A percentile compares a stretch with the other conserved stretches of the same genome.
These are phyloP conservation scores for Carabus problematicus DNA, from an alignment of 2,888 invertebrate species.

Conservation along the genomic window DNA sequence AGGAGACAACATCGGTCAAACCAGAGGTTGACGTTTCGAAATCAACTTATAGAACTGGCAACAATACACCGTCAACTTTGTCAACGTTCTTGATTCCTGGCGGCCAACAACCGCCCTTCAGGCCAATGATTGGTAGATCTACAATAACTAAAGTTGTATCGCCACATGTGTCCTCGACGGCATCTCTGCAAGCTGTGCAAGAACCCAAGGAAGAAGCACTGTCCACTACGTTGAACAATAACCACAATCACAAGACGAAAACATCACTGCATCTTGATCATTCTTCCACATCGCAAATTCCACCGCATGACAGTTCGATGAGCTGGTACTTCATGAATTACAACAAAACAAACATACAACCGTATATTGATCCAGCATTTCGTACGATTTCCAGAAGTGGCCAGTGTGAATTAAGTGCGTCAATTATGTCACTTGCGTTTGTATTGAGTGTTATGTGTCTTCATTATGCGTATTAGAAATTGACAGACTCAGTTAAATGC, in stretches of 20 bases:
- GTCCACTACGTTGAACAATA: conserved; percentile 45
- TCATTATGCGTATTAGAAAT: not conserved
- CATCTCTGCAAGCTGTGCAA: conserved; percentile 47
- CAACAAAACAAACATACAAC: conserved; percentile 68
- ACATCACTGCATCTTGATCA: conserved; percentile 35
- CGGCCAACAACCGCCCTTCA: conserved; percentile 60
- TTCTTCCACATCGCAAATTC: conserved; percentile 57
- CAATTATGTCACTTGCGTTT: conserved; percentile 7
- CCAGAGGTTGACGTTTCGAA: conserved; percentile 31
- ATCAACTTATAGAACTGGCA: conserved; percentile 15
- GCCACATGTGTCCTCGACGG: conserved; percentile 53
- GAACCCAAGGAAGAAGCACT: conserved; percentile 45
- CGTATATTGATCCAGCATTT: conserved; percentile 53
- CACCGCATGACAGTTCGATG: conserved; percentile 64
- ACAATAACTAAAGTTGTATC: conserved; percentile 68
- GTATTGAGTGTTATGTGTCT: conserved; percentile 12
- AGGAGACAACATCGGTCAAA: conserved; percentile 36
- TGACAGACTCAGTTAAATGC: no score
- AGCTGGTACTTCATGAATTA: conserved; percentile 91
- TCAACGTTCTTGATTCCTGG: conserved; percentile 71
- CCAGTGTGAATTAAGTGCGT: conserved; percentile 27
- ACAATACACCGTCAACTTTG: conserved; percentile 54
- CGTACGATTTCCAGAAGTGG: conserved; percentile 20
- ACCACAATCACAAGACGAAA: conserved; percentile 45
- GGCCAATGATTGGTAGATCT: conserved; percentile 61